phyloP scores from a whole-genome alignment of 2,797 vertebrate genomes.

The Crypturellus tataupa region DNA sequence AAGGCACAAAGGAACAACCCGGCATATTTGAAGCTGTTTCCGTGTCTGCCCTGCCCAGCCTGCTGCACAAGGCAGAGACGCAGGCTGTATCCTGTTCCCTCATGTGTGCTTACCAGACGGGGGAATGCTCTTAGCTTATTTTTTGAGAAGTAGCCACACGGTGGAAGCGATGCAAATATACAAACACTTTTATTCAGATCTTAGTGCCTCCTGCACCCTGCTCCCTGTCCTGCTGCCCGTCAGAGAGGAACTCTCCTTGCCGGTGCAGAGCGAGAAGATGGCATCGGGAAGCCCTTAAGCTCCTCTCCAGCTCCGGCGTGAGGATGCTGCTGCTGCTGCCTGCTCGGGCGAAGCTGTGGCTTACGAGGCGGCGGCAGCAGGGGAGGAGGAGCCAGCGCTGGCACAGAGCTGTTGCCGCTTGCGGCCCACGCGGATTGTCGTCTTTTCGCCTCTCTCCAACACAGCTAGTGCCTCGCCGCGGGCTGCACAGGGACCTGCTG shows the following conservation, averaged over 20 bases:
- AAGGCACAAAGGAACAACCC: neutral
- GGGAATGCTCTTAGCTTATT: neutral
- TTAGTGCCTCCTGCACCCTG: neutral
- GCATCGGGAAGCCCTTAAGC: fast-evolving
- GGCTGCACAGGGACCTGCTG: fast-evolving
- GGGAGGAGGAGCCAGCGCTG: neutral
- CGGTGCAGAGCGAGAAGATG: fast-evolving
- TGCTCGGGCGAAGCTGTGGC: fast-evolving
- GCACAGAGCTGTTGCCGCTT: fast-evolving
- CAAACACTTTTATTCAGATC: neutral
- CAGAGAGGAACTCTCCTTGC: fast-evolving
- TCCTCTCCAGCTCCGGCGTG: fast-evolving
- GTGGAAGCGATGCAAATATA: neutral
- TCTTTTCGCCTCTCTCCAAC: fast-evolving
- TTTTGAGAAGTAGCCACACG: neutral
- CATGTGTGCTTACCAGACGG: fast-evolving
- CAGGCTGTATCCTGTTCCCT: neutral
- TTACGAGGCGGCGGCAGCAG: fast-evolving
- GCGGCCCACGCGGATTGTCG: fast-evolving
- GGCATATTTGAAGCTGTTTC: neutral
- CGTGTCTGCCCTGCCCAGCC: fast-evolving
- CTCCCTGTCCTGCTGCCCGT: neutral
- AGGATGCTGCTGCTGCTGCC: fast-evolving
- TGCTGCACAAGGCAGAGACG: neutral
- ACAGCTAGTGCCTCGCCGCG: no score